phyloP scores from a whole-genome alignment of 2,113 vertebrate species.

The Oxyura jamaicensis region DNA sequence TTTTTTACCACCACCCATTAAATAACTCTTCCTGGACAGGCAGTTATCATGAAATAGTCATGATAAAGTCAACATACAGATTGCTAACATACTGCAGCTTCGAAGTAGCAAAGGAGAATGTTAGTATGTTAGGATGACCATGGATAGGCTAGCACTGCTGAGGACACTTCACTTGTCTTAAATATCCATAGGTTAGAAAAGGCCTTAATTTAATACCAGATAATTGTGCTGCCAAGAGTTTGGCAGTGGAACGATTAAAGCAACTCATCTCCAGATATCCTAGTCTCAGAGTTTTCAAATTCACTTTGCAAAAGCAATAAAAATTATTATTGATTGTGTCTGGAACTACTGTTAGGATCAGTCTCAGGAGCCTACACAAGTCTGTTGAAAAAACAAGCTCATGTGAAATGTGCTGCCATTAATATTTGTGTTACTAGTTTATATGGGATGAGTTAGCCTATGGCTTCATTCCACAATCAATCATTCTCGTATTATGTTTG shows the following conservation, averaged over 20 bases:
- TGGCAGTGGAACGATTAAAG: neutral
- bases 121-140: neutral
- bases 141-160: neutral
- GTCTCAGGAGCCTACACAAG: neutral
- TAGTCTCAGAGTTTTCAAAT: neutral
- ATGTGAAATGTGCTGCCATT: neutral
- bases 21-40: neutral
- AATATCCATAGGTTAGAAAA: neutral
- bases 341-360: neutral
- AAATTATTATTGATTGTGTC: neutral
- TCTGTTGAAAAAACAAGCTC: neutral
- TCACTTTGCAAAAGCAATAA: neutral
- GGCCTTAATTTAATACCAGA: neutral
- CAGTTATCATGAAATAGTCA: neutral
- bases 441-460: neutral
- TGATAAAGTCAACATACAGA: neutral
- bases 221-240: neutral
- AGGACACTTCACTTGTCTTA: neutral
- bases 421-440: constrained; percentile 1
- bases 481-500: neutral
- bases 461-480: neutral
- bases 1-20: neutral
- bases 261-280: neutral
- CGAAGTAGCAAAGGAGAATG: neutral
- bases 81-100: neutral